Evolutionary conservation across 2,888 invertebrate genomes (phyloP).

Genomic region (Drosophila emarginata): DNA sequence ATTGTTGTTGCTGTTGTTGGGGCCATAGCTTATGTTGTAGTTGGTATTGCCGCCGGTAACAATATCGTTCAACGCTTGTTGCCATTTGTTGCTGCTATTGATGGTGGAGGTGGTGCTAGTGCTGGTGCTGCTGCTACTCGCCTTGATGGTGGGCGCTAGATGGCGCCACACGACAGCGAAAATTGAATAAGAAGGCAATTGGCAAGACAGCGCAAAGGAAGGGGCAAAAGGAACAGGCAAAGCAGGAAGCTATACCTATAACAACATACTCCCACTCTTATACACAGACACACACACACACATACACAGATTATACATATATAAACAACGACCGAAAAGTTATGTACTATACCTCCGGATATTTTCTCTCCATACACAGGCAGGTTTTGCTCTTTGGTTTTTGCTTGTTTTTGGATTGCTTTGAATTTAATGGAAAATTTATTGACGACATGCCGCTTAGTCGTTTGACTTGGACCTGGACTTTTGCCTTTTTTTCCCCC

Average conservation of each 20-base stretch:
- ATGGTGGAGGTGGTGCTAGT: conserved; percentile 19
- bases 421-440: conserved; percentile 80
- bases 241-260: conserved; percentile 68
- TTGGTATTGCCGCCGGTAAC: conserved; percentile 33
- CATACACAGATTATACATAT: conserved; percentile 13
- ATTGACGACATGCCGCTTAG: conserved; percentile 79
- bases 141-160: conserved; percentile 60
- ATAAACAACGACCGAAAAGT: conserved; percentile 49
- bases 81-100: conserved; percentile 32
- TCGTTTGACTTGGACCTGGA: conserved; percentile 72
- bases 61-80: conserved; percentile 33
- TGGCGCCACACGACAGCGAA: conserved; percentile 71
- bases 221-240: conserved; percentile 30
- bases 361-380: conserved; percentile 51
- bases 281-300: conserved; percentile 18
- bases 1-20: conserved; percentile 34
- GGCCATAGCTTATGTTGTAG: conserved; percentile 67
- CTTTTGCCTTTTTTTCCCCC: conserved; percentile 58
- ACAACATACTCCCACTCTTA: conserved; percentile 27
- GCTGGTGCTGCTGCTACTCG: no score
- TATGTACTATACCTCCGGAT: conserved; percentile 68
- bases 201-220: conserved; percentile 37
- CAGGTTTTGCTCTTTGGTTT: conserved; percentile 33
- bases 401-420: conserved; percentile 63
- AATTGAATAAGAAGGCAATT: conserved; percentile 67